Percentiles rank a stretch among this genome's conserved stretches.
phyloP scores from a whole-genome alignment of 2,888 invertebrate genomes.

The Agrochola macilenta region DNA sequence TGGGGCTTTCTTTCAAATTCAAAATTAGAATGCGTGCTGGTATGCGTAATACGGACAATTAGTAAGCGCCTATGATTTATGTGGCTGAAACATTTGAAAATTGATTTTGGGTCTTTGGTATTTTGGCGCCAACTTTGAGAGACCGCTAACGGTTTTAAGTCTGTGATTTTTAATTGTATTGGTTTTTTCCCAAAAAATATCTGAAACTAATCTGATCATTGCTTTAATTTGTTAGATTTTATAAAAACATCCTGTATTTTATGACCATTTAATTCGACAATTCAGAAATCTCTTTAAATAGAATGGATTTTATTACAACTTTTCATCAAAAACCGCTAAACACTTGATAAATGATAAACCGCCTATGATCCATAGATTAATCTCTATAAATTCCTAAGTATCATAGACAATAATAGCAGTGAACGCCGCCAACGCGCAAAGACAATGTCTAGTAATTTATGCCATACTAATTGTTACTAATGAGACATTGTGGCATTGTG shows the following conservation, averaged over 20 bases:
- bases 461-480: slow-evolving; percentile 86
- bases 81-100: slow-evolving; percentile 68
- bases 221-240: slow-evolving; percentile 8
- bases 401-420: slow-evolving; percentile 71
- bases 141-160: slow-evolving; percentile 71
- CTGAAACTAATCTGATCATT: slow-evolving; percentile 53
- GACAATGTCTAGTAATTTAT: slow-evolving; percentile 82
- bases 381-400: slow-evolving; percentile 58
- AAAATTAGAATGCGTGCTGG: slow-evolving; percentile 70
- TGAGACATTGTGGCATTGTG: slow-evolving; percentile 81
- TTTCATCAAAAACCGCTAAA: slow-evolving; percentile 11
- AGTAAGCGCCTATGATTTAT: slow-evolving; percentile 87
- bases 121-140: slow-evolving; percentile 83
- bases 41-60: slow-evolving; percentile 71
- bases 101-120: slow-evolving; percentile 67
- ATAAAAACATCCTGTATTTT: slow-evolving; percentile 29
- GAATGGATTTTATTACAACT: not conserved
- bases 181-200: slow-evolving; percentile 32
- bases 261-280: slow-evolving; percentile 31
- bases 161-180: slow-evolving; percentile 33
- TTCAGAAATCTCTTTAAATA: slow-evolving; percentile 28
- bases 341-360: slow-evolving; percentile 8
- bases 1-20: slow-evolving; percentile 70
- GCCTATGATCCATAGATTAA: slow-evolving; percentile 53
- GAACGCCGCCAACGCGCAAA: slow-evolving; percentile 71